Percentiles rank a stretch among this genome's conserved stretches.
These are phyloP conservation scores for Dryocosmus kuriphilus DNA, from an alignment of 2,888 invertebrate genomes.

Conservation along the genomic window DNA sequence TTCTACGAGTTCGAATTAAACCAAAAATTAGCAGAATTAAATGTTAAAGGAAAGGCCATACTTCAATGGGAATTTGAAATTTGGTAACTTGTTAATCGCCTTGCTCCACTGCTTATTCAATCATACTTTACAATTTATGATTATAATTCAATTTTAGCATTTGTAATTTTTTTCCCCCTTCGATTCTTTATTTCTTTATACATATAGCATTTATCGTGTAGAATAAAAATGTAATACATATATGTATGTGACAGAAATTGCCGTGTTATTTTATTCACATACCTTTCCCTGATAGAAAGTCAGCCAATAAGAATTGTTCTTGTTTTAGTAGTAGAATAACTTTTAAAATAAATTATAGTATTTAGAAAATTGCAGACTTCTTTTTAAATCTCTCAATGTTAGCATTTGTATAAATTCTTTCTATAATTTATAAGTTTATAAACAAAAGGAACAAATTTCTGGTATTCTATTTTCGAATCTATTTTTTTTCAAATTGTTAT, in stretches of 20 bases:
- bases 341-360: no score
- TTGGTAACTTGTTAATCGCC: slow-evolving; percentile 6
- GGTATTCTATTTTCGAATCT: no score
- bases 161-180: slow-evolving; percentile 65
- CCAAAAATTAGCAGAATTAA: slow-evolving; percentile 14
- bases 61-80: slow-evolving; percentile 16
- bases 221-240: slow-evolving; percentile 65
- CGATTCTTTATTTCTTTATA: slow-evolving; percentile 65
- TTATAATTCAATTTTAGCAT: slow-evolving; percentile 66
- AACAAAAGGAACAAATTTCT: no score
- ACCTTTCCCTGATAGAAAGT: slow-evolving; percentile 34
- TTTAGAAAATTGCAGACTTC: no score
- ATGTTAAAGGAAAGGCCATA: background rate
- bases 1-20: slow-evolving; percentile 18
- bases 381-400: no score
- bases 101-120: slow-evolving; percentile 24
- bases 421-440: no score
- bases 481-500: no score
- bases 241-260: slow-evolving; percentile 52
- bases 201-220: slow-evolving; percentile 71
- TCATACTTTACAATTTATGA: slow-evolving; percentile 18
- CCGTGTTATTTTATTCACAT: slow-evolving; percentile 15
- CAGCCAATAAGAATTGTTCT: no score
- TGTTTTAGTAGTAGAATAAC: no score
- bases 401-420: no score